Evolutionary conservation across 2,888 invertebrate genomes (phyloP).

Genomic region (Hetaerina titia): DNA sequence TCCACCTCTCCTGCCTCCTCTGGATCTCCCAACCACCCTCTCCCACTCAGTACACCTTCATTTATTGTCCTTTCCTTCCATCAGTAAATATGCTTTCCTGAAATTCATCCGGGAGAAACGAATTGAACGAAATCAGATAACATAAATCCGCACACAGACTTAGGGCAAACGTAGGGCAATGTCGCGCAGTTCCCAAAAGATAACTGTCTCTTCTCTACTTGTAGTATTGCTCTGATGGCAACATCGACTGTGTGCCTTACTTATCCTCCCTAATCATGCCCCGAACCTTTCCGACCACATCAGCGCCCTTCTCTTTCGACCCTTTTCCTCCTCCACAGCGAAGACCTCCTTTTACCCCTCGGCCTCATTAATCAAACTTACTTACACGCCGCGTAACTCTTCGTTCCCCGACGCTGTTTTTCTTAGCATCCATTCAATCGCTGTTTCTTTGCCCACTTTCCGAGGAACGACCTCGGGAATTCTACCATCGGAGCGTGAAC

Average conservation of each 20-base stretch:
- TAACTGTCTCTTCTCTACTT: too few species aligned
- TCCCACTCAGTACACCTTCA: too few species aligned
- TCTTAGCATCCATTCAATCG: neutral
- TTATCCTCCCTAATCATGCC: neutral
- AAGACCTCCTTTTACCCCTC: neutral
- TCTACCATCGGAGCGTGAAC: neutral
- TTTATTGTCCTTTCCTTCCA: too few species aligned
- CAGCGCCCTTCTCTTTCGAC: neutral
- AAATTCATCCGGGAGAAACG: too few species aligned
- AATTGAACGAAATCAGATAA: too few species aligned
- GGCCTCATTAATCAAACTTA: constrained; percentile 20
- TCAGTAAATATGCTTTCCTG: too few species aligned
- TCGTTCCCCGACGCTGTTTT: neutral
- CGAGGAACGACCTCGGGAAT: neutral
- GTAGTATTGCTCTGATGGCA: neutral
- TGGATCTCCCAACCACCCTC: too few species aligned
- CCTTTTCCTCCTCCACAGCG: neutral
- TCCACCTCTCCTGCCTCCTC: too few species aligned
- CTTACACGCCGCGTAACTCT: neutral
- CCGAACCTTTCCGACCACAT: neutral
- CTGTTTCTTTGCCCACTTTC: too few species aligned
- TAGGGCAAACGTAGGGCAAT: too few species aligned
- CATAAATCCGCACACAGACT: too few species aligned
- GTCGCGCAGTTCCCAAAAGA: too few species aligned
- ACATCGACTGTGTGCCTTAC: neutral